Base-by-base conservation (phyloP, 92 coral and sea anemone species). In the Epizoanthus rinbou region DNA sequence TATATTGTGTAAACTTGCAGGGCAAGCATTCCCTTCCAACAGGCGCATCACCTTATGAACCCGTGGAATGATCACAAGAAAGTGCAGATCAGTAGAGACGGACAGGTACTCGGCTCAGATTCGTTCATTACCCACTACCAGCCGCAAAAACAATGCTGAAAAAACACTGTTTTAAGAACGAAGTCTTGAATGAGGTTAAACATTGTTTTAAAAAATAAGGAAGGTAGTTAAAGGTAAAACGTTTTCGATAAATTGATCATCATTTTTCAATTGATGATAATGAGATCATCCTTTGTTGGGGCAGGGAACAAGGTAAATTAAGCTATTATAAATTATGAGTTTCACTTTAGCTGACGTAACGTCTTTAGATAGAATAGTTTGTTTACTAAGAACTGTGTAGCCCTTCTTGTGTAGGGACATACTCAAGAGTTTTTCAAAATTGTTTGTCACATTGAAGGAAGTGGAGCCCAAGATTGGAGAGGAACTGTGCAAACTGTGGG, bases 31-130 rank as follows among this genome's bases (percentile, higher is more conserved):
- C 99, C 99, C 23, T 96, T 96, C 75, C 99, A 96, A 69, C 92
- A 88, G 58, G 99, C 93, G 16, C 99, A 96, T 67, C 99, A 96
- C 73, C 82, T 96, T 19, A 90, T 94, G 17, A 96, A 96, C 75
- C 99, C 99, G 10, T 96, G 99, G 99, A 96, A 96, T 64, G 99
- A 96, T 52, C 88, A 96, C 87, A 96, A 96, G 88, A 96, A 96
- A 73, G 99, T 96, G 53, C 99, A 96, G 81, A 96, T 96, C 84
- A 96, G 99, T 74, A 92, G 99, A 14, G 99, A 96, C 82, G 99
- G 99, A 0, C 99, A 96, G 99, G 99, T 96, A 52, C 80, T 83
- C 8, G 22, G n/a, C 7, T 18, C 3, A 3, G 54, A 47, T 47
- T 47, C 54, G 8, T 47, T 15, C 54, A 47, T 47, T 9, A 9